Evolutionary conservation across 2,113 vertebrate genomes (phyloP), one percentile per base, ranked within the genome.

Genomic region (Piprites chloris): DNA sequence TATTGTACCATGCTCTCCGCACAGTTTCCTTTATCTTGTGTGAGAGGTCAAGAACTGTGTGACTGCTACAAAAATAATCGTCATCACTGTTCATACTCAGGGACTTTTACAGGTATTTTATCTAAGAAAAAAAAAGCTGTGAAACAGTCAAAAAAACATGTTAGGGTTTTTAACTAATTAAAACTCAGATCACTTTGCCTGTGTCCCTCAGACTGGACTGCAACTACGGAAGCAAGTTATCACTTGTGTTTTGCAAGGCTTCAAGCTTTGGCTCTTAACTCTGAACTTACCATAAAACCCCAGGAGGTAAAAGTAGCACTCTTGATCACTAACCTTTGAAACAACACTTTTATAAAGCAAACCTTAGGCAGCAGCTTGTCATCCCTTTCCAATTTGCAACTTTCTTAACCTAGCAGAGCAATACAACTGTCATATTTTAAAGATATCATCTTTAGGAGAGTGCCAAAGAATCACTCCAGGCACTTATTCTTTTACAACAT

Each of bases 121-220:
- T 27, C 33, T 24, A 39, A 35, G n/a, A 22, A 72, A 68, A 78
- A 76, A 89, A 8, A 1, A 52, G 50, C 18, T 67, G 6, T 26
- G 50, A 10, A 83, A 79, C 2, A 27, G 12, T 37, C 19, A 66
- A 79, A 85, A 90, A 82, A 41, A 8, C 1, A 28, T 12, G 2
- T 62, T 67, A 69, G 23, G 30, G 53, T 96, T 85, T 96, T 69
- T 35, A 81, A 91, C 75, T 77, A 87, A 69, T 67, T 88, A 87
- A 91, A 47, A 14, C 23, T 35, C 76, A 76, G 56, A 79, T 14
- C 13, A 42, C 35, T 89, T 89, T 61, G 24, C 27, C 66, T 77
- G 37, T 94, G 33, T 91, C 16, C 9, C 19, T 79, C 42, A 91
- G 47, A 49, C 42, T 23, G 52, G 7, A 23, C 24, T 69, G 46